Conservation (phyloP, 2,888 invertebrate genomes). For the Brassicogethes aeneus region DNA sequence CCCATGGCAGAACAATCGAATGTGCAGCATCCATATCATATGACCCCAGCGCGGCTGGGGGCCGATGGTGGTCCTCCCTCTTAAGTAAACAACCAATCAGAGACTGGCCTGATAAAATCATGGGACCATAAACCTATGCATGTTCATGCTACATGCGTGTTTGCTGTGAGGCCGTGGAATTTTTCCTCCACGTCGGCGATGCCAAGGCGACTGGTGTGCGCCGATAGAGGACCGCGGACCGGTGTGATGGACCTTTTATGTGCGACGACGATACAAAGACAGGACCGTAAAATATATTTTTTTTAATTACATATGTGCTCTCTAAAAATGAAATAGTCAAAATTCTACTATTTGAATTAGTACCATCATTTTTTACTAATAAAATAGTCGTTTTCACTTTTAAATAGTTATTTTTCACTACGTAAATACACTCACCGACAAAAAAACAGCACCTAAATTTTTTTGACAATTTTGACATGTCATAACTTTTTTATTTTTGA, state of each 20-base stretch:
- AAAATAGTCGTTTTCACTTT: too few relatives aligned
- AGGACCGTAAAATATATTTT: too few relatives aligned
- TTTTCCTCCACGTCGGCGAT: constrained; percentile 8
- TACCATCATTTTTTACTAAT: too few relatives aligned
- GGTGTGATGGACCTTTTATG: neutral
- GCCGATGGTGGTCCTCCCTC: constrained; percentile 33
- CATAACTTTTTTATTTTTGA: too few relatives aligned
- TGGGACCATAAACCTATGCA: constrained; percentile 41
- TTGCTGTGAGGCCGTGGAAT: constrained; percentile 20
- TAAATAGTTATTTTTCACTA: too few relatives aligned
- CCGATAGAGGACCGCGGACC: neutral
- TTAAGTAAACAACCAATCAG: constrained; percentile 42
- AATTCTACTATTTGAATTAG: too few relatives aligned
- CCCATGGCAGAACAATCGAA: constrained; percentile 25
- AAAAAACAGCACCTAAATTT: too few relatives aligned
- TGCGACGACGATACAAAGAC: neutral
- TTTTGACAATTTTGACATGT: too few relatives aligned
- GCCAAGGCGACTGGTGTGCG: neutral
- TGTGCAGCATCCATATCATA: constrained; percentile 32
- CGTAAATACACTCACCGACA: too few relatives aligned
- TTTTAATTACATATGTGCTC: too few relatives aligned
- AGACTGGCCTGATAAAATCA: constrained; percentile 41
- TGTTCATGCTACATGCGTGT: constrained; percentile 37
- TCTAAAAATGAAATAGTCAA: too few relatives aligned
- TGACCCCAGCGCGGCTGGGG: constrained; percentile 26